Conservation (phyloP, 1,140 invertebrate genomes). For the Anastatus disparis region DNA sequence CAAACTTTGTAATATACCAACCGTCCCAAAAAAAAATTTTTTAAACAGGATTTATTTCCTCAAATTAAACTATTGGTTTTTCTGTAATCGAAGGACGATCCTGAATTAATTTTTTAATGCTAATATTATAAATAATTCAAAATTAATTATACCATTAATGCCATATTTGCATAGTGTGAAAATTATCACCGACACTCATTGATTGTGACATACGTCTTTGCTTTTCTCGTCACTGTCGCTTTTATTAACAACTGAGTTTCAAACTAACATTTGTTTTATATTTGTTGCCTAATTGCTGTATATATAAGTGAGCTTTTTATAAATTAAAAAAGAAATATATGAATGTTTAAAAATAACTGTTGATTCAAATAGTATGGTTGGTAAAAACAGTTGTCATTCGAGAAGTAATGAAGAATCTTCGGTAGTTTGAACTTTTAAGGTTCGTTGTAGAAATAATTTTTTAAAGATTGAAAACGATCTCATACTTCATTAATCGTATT, state of each 20-base stretch:
- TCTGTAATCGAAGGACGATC: too few species aligned
- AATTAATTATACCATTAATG: neutral
- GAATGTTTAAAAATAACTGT: neutral
- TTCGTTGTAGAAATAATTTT: too few species aligned
- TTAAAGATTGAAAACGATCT: too few species aligned
- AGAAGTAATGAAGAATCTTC: too few species aligned
- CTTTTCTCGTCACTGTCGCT: constrained; percentile 1
- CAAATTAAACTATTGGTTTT: too few species aligned
- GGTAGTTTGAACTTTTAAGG: too few species aligned
- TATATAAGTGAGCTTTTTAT: neutral
- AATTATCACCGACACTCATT: constrained; percentile 21
- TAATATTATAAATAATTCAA: neutral
- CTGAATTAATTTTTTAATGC: neutral
- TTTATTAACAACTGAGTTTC: neutral
- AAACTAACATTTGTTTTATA: neutral
- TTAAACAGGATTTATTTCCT: neutral
- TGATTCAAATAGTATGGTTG: neutral
- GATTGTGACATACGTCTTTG: constrained; percentile 13
- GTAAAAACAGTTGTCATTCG: too few species aligned
- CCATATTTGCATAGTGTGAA: neutral
- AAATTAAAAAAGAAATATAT: neutral
- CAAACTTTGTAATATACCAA: too few species aligned
- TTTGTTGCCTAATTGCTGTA: neutral
- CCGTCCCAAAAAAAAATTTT: too few species aligned
- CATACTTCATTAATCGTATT: too few species aligned